Base-by-base conservation (phyloP, 2,888 invertebrate species). In the Hypselothyrea guttata region DNA sequence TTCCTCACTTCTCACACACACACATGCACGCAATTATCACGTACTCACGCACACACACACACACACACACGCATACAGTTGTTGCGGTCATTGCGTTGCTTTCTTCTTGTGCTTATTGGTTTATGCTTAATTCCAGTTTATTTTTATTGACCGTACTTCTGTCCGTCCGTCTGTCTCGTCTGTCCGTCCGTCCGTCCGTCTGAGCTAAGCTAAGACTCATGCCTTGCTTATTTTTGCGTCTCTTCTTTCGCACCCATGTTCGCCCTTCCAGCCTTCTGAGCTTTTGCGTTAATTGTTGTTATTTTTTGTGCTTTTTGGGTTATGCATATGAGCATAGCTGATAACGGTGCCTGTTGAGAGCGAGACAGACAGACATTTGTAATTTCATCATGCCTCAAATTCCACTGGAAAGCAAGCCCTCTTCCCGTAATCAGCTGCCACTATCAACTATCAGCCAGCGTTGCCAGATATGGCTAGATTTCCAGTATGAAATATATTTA, bases 81-180 rank as follows among this genome's bases (percentile, higher is more conserved):
- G 11, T 58, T 59, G 53, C 49, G 57, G 47, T 68, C 62, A 63
- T 67, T 63, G 62, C 51, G 62, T 65, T 41, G 61, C 70, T 58
- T 69, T 63, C 64, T 65, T 75, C 46, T 60, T 76, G 60, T 40
- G 68, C 72, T 83, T 79, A 83, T 83, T 81, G 81, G 81, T 63
- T 81, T 81, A 81, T 65, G 68, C 72, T 69, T 83, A 83, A 81
- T 81, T 79, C 81, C 81, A 83, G 81, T 83, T 81, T 79, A 81
- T 82, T 78, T 83, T 70, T 75, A 74, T 74, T 76, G 71, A 66
- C 59, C 61, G 57, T 57, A 22, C 54, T 55, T 15, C 15, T 18
- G 34, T 58, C n/a, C n/a, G n/a, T n/a, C n/a, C n/a, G n/a, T 30
- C 12, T 45, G 31, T 13, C 45, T 31, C 48, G 15, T 18, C 46